Conservation (phyloP, 2,888 invertebrate genomes). For the Drosophila ochracea region DNA sequence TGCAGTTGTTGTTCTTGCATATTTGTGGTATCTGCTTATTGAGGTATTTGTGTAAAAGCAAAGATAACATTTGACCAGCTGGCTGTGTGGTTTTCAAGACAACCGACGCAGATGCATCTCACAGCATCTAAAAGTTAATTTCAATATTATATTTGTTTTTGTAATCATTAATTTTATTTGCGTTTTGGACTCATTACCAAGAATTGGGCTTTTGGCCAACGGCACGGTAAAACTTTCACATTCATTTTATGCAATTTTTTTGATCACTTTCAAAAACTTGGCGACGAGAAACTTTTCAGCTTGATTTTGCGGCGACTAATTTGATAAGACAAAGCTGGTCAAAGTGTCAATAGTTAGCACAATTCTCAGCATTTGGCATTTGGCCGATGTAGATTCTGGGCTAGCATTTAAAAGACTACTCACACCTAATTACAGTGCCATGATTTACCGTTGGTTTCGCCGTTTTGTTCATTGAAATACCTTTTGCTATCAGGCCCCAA, state of each 20-base stretch:
- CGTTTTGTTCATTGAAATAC: constrained; percentile 64
- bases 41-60: constrained; percentile 35
- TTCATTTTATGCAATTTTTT: constrained; percentile 60
- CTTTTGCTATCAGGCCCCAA: constrained; percentile 44
- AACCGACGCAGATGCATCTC: background rate
- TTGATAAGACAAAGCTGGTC: constrained; percentile 37
- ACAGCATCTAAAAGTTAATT: background rate
- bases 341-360: constrained; percentile 41
- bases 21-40: constrained; percentile 54
- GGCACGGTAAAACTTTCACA: constrained; percentile 65
- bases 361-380: constrained; percentile 53
- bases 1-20: constrained; percentile 22
- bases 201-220: constrained; percentile 28
- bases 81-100: constrained; percentile 28
- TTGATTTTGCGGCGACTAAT: constrained; percentile 14
- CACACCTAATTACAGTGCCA: constrained; percentile 67
- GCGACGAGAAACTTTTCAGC: constrained; percentile 34
- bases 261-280: constrained; percentile 68
- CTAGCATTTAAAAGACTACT: constrained; percentile 24
- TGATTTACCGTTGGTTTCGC: constrained; percentile 55
- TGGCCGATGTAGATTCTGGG: constrained; percentile 4
- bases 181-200: constrained; percentile 21
- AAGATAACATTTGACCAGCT: constrained; percentile 25
- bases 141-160: background rate
- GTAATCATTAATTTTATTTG: constrained; percentile 5